Percentiles rank a stretch among this genome's conserved stretches.
Evolutionary conservation across 92 coral and sea anemone species (phyloP).

Genomic region (Parazoanthus darwini): DNA sequence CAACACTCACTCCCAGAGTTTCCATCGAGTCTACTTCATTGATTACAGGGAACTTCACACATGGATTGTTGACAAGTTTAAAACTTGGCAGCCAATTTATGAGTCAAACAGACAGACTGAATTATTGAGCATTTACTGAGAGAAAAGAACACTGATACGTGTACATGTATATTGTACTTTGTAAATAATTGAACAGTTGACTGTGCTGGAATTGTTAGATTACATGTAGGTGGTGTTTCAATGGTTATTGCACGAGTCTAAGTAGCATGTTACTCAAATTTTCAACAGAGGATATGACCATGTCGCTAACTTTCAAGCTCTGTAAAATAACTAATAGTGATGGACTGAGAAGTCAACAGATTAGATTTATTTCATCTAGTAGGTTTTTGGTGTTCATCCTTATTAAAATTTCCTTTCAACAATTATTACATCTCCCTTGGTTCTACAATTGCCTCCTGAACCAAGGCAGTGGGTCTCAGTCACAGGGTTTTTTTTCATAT

Average conservation of each 20-base stretch:
- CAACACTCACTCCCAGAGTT: conserved; percentile 31
- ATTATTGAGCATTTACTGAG: conserved; percentile 2
- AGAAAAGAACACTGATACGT: background rate
- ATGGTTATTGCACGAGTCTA: background rate
- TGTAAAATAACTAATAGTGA: background rate
- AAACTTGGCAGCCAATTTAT: conserved; percentile 39
- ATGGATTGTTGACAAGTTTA: conserved; percentile 33
- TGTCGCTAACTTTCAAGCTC: background rate
- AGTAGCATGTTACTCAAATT: background rate
- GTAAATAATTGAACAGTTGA: conserved; percentile 12
- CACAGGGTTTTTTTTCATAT: too few species aligned
- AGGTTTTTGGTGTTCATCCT: conserved; percentile 12
- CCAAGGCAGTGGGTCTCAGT: too few species aligned
- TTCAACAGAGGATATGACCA: conserved; percentile 12
- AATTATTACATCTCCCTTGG: too few species aligned
- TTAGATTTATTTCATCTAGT: background rate
- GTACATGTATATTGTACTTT: background rate
- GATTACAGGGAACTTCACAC: conserved; percentile 45
- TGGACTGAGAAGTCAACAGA: conserved; percentile 13
- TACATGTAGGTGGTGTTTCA: background rate
- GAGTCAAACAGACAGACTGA: background rate
- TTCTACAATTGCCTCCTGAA: background rate
- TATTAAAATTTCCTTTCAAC: background rate
- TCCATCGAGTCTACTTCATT: conserved; percentile 31
- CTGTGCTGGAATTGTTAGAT: conserved; percentile 4